Conservation (phyloP, 2,888 invertebrate genomes). For the Drosophila mimica region DNA sequence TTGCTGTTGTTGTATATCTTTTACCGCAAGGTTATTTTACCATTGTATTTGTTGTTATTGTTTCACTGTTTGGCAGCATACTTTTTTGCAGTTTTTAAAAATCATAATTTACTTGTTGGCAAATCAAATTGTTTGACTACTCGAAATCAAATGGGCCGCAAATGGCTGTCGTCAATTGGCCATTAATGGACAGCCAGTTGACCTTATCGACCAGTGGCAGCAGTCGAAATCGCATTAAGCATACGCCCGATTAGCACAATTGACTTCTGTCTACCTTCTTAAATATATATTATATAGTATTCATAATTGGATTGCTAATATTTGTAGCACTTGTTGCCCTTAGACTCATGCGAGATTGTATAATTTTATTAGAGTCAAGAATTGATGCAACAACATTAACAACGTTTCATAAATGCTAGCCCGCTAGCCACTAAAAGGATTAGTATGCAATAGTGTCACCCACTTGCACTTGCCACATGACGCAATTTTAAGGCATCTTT, state of each 20-base stretch:
- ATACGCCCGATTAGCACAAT: slow-evolving; percentile 56
- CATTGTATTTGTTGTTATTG: slow-evolving; percentile 21
- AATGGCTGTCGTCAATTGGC: slow-evolving; percentile 78
- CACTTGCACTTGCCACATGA: slow-evolving; percentile 24
- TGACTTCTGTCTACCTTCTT: slow-evolving; percentile 13
- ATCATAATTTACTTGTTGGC: slow-evolving; percentile 79
- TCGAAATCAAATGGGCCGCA: slow-evolving; percentile 62
- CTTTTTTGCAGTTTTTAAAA: slow-evolving; percentile 27
- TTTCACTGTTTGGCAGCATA: slow-evolving; percentile 35
- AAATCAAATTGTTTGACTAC: slow-evolving; percentile 71
- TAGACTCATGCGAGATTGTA: slow-evolving; percentile 31
- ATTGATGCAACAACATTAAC: slow-evolving; percentile 55
- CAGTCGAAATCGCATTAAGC: slow-evolving; percentile 42
- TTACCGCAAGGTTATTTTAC: slow-evolving; percentile 71
- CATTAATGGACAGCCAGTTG: slow-evolving; percentile 69
- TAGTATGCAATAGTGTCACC: slow-evolving; percentile 36
- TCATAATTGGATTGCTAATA: slow-evolving; percentile 71
- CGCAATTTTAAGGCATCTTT: slow-evolving; percentile 14
- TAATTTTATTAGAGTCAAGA: slow-evolving; percentile 46
- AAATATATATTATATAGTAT: not conserved
- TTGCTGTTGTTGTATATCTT: slow-evolving; percentile 58
- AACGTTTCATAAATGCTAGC: slow-evolving; percentile 25
- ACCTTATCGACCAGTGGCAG: slow-evolving; percentile 62
- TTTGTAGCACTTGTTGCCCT: slow-evolving; percentile 31
- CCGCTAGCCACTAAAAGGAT: slow-evolving; percentile 54